Conservation (phyloP, 2,797 vertebrate species). For the Geotrypetes seraphini region DNA sequence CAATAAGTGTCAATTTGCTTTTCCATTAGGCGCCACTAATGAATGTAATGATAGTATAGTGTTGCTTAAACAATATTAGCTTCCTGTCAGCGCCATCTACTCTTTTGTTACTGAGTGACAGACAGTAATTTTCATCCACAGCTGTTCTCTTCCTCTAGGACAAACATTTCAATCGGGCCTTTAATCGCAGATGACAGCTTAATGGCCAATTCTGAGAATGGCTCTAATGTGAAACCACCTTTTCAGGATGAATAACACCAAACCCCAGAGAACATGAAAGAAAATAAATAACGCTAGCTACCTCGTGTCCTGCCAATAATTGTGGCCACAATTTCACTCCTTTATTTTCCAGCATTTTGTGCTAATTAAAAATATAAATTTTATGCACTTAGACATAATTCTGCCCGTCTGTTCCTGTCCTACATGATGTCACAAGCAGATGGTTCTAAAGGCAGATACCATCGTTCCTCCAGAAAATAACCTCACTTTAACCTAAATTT, state of each 20-base stretch:
- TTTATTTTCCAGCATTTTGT: too few species aligned
- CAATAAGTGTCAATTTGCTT: constrained; percentile 17
- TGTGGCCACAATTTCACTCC: constrained; percentile 1
- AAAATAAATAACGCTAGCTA: constrained; percentile 1
- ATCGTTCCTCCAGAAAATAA: too few species aligned
- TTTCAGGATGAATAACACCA: constrained; percentile 5
- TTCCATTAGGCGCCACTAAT: constrained; percentile 10
- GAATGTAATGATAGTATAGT: constrained; percentile 14
- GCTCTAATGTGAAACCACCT: constrained; percentile 9
- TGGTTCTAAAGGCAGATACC: too few species aligned
- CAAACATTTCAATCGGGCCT: constrained; percentile 13
- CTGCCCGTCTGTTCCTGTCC: too few species aligned
- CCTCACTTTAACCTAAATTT: too few species aligned
- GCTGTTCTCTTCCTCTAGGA: constrained; percentile 5
- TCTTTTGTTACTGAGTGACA: constrained; percentile 4
- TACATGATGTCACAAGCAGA: too few species aligned
- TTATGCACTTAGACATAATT: too few species aligned
- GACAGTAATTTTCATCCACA: neutral
- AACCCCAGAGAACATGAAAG: too few species aligned
- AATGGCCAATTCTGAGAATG: constrained; percentile 10
- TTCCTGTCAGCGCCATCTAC: constrained; percentile 7
- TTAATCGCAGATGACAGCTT: constrained; percentile 11
- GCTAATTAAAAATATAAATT: too few species aligned
- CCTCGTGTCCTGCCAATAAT: constrained; percentile 1
- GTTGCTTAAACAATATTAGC: constrained; percentile 12